Percentiles rank a stretch among this genome's conserved stretches.
Conservation (phyloP, 2,113 vertebrate species). For the Garra rufa region DNA sequence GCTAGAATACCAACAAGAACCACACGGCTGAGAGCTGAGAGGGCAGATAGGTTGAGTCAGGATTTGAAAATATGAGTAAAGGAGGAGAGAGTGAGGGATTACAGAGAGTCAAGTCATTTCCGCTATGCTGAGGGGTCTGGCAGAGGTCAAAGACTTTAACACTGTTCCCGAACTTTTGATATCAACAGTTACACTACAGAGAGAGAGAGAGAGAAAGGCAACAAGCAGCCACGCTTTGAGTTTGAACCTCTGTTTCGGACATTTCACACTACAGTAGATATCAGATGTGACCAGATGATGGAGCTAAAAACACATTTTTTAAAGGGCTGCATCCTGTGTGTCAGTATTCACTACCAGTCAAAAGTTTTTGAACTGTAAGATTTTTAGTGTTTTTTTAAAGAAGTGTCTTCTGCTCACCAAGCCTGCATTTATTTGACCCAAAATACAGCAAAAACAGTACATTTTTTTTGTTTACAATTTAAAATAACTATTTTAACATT, state of each 20-base stretch:
- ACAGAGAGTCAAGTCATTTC: constrained; percentile 64
- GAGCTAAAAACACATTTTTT: background rate
- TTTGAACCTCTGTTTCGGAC: background rate
- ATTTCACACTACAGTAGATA: background rate
- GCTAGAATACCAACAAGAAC: background rate
- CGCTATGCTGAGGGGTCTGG: constrained; percentile 60
- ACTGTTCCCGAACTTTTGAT: background rate
- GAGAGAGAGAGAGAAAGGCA: background rate
- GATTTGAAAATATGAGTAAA: background rate
- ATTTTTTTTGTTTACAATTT: no score
- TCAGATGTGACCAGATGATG: background rate
- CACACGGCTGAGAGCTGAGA: background rate
- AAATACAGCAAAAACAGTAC: no score
- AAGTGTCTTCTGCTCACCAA: no score
- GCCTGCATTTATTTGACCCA: no score
- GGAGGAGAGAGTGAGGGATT: background rate
- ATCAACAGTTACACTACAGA: background rate
- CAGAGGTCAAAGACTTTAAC: constrained; percentile 56
- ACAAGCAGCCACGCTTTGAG: background rate
- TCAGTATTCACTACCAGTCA: no score
- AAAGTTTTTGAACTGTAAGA: no score
- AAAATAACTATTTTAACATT: no score
- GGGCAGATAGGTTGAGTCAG: background rate
- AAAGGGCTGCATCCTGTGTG: background rate
- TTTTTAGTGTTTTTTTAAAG: no score